Percentiles rank a stretch among this genome's conserved stretches.
These are phyloP conservation scores for Trypoxylon attenuatum DNA, from an alignment of 2,888 invertebrate species.

Conservation along the genomic window DNA sequence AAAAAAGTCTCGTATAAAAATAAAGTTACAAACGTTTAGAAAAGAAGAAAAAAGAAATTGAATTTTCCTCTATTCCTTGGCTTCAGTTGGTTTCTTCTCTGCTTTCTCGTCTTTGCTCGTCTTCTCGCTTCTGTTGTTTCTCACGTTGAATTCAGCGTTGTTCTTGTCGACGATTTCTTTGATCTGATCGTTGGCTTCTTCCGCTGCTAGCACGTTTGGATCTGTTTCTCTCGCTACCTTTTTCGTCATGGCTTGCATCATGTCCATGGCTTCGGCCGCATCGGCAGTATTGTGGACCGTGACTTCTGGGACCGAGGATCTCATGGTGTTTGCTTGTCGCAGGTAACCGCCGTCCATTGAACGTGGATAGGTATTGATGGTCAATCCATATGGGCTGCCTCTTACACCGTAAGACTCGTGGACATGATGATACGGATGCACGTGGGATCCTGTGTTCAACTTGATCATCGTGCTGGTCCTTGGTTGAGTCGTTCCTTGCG, in stretches of 20 bases:
- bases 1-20: not conserved
- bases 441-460: not conserved
- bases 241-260: not conserved
- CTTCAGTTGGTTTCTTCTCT: not conserved
- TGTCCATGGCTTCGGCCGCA: not conserved
- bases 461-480: not conserved
- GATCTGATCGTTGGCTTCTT: conserved; percentile 1
- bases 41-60: not conserved
- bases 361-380: conserved; percentile 3
- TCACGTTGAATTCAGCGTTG: not conserved
- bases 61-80: not conserved
- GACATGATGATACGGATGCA: not conserved
- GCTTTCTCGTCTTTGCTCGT: not conserved
- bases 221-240: not conserved
- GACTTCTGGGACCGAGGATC: too few species aligned
- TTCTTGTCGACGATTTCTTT: not conserved
- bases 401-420: not conserved
- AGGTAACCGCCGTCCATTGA: not conserved
- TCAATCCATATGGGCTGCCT: not conserved
- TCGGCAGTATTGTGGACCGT: not conserved
- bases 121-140: conserved; percentile 1
- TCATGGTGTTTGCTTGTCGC: not conserved
- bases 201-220: not conserved
- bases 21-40: not conserved
- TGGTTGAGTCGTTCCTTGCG: not conserved